Evolutionary conservation across 2,888 invertebrate species (phyloP).

Genomic region (Patella ulyssiponensis): DNA sequence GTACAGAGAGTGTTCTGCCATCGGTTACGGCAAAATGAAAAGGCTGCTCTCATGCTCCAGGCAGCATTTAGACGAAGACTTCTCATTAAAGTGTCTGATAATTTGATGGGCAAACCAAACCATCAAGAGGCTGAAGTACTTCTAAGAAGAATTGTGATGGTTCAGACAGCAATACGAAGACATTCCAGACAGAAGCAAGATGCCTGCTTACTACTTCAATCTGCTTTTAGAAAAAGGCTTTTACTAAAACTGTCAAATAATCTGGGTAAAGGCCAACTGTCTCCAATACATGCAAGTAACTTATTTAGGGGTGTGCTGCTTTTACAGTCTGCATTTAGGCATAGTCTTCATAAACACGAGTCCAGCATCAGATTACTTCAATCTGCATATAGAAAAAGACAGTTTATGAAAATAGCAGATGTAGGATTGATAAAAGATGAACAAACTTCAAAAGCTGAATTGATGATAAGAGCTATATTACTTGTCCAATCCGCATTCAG

Average conservation of each 20-base stretch:
- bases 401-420: not conserved
- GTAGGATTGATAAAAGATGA: not conserved
- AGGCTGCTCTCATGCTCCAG: not conserved
- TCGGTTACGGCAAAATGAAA: not conserved
- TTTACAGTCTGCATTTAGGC: not conserved
- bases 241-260: not conserved
- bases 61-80: conserved; percentile 10
- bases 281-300: not conserved
- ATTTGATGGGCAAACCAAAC: not conserved
- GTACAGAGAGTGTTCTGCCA: not conserved
- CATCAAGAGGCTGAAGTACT: not conserved
- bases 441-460: not conserved
- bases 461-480: not conserved
- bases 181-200: not conserved
- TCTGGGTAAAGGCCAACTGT: not conserved
- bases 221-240: not conserved
- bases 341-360: not conserved
- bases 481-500: not conserved
- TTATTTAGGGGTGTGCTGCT: not conserved
- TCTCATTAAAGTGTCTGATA: not conserved
- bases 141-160: not conserved
- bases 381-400: not conserved
- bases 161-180: not conserved
- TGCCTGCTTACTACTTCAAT: not conserved
- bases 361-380: not conserved